phyloP scores from a whole-genome alignment of 2,888 invertebrate genomes.

The Hipparchia semele region DNA sequence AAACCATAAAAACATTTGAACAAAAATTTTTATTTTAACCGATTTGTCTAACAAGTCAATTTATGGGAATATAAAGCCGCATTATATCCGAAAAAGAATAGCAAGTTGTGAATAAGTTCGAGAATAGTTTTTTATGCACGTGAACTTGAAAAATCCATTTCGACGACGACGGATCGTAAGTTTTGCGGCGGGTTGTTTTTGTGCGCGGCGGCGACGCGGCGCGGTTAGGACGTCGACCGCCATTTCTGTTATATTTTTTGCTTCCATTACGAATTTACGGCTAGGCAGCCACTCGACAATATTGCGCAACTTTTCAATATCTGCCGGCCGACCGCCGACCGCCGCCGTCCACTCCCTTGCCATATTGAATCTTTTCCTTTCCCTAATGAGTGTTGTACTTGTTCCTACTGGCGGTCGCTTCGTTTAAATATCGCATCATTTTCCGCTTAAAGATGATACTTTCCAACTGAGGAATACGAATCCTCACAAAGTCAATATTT shows the following conservation, averaged over 20 bases:
- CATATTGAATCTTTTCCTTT: constrained; percentile 78
- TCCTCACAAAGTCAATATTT: constrained; percentile 8
- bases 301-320: constrained; percentile 83
- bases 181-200: constrained; percentile 74
- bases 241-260: constrained; percentile 76
- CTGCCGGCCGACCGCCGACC: constrained; percentile 65
- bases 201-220: constrained; percentile 54
- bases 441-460: constrained; percentile 1
- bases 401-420: constrained; percentile 39
- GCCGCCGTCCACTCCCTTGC: constrained; percentile 56
- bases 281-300: constrained; percentile 77
- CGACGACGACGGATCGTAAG: constrained; percentile 60
- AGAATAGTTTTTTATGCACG: constrained; percentile 13
- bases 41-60: background rate
- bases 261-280: constrained; percentile 81
- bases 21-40: too few relatives aligned
- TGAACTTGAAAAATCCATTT: constrained; percentile 74
- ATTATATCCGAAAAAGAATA: background rate
- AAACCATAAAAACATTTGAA: too few relatives aligned
- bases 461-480: constrained; percentile 5
- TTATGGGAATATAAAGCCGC: background rate
- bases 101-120: background rate
- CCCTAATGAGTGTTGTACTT: constrained; percentile 60
- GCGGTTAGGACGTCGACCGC: constrained; percentile 56
- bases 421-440: constrained; percentile 21